Evolutionary conservation across 2,113 vertebrate genomes (phyloP).

Genomic region (Centropus unirufus): DNA sequence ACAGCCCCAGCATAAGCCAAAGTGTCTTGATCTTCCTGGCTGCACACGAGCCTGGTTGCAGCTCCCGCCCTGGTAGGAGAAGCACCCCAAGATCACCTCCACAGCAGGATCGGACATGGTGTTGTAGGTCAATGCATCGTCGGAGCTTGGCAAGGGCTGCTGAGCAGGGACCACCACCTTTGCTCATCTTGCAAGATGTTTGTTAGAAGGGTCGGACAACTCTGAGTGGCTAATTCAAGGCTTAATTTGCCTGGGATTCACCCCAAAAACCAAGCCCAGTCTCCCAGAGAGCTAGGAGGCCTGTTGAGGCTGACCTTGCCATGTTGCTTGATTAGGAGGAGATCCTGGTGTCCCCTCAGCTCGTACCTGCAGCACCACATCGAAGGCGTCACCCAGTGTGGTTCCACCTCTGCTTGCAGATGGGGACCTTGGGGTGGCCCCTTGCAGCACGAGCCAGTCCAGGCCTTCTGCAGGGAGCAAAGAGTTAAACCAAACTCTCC

Average conservation of each 20-base stretch:
- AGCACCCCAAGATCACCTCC: background rate
- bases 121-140: background rate
- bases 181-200: background rate
- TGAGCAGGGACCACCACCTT: background rate
- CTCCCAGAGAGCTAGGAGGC: background rate
- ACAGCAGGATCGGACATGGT: no score
- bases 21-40: background rate
- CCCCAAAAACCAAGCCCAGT: background rate
- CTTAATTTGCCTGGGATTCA: background rate
- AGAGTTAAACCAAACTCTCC: background rate
- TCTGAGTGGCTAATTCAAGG: background rate
- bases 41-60: background rate
- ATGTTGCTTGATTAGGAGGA: background rate
- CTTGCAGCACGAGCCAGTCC: background rate
- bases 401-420: background rate
- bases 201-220: background rate
- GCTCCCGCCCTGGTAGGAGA: background rate
- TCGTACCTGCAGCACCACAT: background rate
- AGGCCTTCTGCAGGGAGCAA: background rate
- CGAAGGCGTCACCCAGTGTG: background rate
- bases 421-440: background rate
- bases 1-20: background rate
- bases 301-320: background rate
- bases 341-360: fast-evolving
- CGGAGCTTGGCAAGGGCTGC: background rate